Evolutionary conservation across 2,888 invertebrate genomes (phyloP).

Genomic region (Mythimna impura): DNA sequence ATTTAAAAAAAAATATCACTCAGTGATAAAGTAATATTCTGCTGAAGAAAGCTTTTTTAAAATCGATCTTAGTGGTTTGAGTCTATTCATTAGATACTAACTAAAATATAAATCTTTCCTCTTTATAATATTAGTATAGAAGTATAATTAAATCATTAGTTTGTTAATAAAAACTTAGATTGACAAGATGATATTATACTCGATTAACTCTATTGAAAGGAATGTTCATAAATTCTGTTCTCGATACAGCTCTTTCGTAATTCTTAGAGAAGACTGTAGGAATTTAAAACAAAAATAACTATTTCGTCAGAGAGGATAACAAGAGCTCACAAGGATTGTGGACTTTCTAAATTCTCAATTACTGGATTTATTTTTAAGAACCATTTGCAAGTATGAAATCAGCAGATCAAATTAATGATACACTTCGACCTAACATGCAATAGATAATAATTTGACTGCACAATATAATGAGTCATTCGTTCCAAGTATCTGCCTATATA

Average conservation of each 20-base stretch:
- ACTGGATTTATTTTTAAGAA: neutral
- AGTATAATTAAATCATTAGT: too few species aligned
- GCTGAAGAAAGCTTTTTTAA: too few species aligned
- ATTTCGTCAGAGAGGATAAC: conserved; percentile 6
- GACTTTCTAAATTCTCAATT: neutral
- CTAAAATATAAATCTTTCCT: too few species aligned
- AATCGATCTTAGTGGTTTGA: too few species aligned
- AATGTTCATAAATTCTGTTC: neutral
- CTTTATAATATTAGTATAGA: too few species aligned
- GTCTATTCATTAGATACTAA: too few species aligned
- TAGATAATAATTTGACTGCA: too few species aligned
- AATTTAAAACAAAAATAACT: conserved; percentile 21
- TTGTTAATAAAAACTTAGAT: neutral
- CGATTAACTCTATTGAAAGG: neutral
- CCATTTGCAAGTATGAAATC: neutral
- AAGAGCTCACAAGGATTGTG: neutral
- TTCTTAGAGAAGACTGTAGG: conserved; percentile 5
- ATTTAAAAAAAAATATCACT: too few species aligned
- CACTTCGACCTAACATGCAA: neutral
- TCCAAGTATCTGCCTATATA: too few species aligned
- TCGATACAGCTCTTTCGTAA: neutral
- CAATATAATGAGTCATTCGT: neutral
- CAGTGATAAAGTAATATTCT: too few species aligned
- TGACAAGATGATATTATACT: neutral
- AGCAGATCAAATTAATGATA: neutral